Conservation (phyloP, 2,888 invertebrate genomes). For the Agrochola lota region DNA sequence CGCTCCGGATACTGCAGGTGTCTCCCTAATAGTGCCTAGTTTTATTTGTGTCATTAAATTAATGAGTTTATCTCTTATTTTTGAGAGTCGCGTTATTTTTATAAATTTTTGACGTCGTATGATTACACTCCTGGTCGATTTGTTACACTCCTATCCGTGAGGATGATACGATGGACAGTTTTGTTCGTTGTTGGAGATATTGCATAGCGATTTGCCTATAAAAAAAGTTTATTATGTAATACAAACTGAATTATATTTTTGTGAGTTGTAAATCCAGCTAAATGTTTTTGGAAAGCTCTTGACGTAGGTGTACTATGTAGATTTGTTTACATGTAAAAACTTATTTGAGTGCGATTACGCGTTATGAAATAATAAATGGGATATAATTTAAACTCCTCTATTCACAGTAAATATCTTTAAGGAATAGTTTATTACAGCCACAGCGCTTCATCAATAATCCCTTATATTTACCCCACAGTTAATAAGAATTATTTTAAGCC, state of each 20-base stretch:
- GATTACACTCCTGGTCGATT: slow-evolving; percentile 39
- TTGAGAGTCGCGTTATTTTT: slow-evolving; percentile 41
- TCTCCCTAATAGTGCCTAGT: not conserved
- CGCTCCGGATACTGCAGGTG: slow-evolving; percentile 28
- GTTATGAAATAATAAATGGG: not conserved
- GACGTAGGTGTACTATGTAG: not conserved
- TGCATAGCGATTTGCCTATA: slow-evolving; percentile 34
- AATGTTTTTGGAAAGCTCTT: not conserved
- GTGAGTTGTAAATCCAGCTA: not conserved
- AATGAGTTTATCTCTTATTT: slow-evolving; percentile 46
- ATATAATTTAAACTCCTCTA: too few species aligned
- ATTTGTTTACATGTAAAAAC: slow-evolving; percentile 8
- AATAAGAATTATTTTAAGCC: slow-evolving; percentile 14
- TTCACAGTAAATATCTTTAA: not conserved
- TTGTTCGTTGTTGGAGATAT: slow-evolving; percentile 12
- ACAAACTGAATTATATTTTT: not conserved
- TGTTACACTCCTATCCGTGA: slow-evolving; percentile 11
- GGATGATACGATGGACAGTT: not conserved
- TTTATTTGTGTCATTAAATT: slow-evolving; percentile 34
- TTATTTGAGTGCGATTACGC: not conserved
- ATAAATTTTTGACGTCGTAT: slow-evolving; percentile 31
- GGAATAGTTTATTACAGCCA: not conserved
- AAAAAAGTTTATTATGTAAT: slow-evolving; percentile 31
- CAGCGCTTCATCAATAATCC: not conserved
- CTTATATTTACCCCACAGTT: slow-evolving; percentile 1